Percentiles rank a stretch among this genome's conserved stretches.
Evolutionary conservation across 2,888 invertebrate genomes (phyloP).

Genomic region (Eupithecia abbreviata): DNA sequence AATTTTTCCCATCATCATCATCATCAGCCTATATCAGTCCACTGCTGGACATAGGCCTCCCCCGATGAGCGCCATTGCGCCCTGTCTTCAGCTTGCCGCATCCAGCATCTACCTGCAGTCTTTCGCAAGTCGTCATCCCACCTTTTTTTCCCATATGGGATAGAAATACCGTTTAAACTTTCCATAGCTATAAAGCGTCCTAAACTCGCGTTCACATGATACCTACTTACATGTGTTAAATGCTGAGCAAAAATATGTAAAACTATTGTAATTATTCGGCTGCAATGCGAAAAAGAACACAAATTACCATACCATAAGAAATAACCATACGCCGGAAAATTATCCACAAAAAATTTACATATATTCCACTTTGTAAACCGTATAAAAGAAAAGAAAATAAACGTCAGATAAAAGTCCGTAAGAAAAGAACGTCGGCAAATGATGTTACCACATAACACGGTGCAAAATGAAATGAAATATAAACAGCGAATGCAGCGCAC

Average conservation of each 20-base stretch:
- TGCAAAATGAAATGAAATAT: conserved; percentile 7
- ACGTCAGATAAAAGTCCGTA: not conserved
- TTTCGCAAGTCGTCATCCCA: too few relatives aligned
- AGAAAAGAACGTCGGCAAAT: not conserved
- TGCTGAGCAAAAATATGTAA: not conserved
- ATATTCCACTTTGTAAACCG: not conserved
- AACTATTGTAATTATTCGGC: not conserved
- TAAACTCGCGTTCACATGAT: not conserved
- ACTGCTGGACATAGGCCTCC: too few relatives aligned
- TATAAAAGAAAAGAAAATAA: not conserved
- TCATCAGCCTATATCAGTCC: too few relatives aligned
- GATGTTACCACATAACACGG: not conserved
- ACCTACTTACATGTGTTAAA: not conserved
- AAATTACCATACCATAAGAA: not conserved
- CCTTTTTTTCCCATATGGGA: not conserved
- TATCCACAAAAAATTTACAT: not conserved
- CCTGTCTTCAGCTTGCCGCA: too few relatives aligned
- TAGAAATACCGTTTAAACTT: not conserved
- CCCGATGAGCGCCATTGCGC: too few relatives aligned
- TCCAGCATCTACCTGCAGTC: too few relatives aligned
- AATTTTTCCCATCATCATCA: too few relatives aligned
- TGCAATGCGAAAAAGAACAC: not conserved
- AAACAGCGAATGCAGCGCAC: conserved; percentile 19
- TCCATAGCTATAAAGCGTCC: too few relatives aligned
- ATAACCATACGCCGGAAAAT: not conserved